These are phyloP conservation scores for Conistra vaccinii DNA, from an alignment of 2,888 invertebrate genomes.

Conservation along the genomic window DNA sequence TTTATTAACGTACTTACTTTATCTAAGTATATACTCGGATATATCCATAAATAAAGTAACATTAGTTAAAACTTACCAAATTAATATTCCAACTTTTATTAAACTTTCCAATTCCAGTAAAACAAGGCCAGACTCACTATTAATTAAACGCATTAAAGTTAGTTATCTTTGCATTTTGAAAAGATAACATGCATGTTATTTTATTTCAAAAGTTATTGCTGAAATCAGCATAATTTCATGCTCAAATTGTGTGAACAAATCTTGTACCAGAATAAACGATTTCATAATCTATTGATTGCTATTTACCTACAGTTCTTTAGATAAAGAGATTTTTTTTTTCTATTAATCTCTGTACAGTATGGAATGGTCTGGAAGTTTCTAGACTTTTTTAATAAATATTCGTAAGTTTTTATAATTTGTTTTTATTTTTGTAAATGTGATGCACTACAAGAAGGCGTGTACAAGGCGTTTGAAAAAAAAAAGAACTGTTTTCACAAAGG, in stretches of 20 bases:
- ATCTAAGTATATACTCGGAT: too few relatives aligned
- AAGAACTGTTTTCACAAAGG: too few relatives aligned
- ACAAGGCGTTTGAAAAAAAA: too few relatives aligned
- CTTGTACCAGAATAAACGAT: not conserved
- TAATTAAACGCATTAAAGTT: not conserved
- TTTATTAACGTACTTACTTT: not conserved
- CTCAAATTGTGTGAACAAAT: not conserved
- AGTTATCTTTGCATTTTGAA: too few relatives aligned
- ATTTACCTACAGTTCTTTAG: slow-evolving; percentile 10
- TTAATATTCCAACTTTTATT: not conserved
- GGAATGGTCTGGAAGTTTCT: slow-evolving; percentile 19
- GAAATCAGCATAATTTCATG: not conserved
- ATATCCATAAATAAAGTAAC: not conserved
- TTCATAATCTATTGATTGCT: slow-evolving; percentile 5
- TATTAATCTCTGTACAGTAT: not conserved
- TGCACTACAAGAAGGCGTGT: too few relatives aligned
- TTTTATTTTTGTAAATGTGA: not conserved
- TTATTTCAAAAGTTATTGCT: too few relatives aligned
- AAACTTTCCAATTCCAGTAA: not conserved
- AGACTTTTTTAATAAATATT: not conserved
- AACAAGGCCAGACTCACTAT: too few relatives aligned
- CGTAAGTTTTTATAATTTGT: too few relatives aligned
- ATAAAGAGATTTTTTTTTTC: slow-evolving; percentile 30
- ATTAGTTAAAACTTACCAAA: not conserved
- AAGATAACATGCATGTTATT: not conserved